Evolutionary conservation across 2,113 vertebrate genomes (phyloP).

Genomic region (Larimichthys crocea): DNA sequence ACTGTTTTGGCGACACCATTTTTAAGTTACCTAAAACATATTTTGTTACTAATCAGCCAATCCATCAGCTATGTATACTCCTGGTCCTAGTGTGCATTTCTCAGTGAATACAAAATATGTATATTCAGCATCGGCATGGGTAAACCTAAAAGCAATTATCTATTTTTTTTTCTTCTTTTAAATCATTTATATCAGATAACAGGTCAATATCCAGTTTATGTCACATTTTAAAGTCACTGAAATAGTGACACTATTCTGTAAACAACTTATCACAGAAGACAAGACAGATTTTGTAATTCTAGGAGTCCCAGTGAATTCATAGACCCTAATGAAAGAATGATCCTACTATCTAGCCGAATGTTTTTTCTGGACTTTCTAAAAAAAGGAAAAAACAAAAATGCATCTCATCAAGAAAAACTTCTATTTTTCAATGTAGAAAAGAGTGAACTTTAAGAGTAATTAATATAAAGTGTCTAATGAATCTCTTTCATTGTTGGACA

Average conservation of each 20-base stretch:
- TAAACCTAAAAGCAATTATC: neutral
- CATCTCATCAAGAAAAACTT: neutral
- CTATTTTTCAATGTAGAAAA: too few species aligned
- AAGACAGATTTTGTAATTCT: neutral
- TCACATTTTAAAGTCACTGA: neutral
- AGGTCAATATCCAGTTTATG: neutral
- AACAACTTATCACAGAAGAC: neutral
- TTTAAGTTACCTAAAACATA: neutral
- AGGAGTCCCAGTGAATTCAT: neutral
- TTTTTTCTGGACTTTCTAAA: neutral
- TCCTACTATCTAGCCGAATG: neutral
- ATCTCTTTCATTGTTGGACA: slow-evolving; percentile 12
- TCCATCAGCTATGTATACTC: neutral
- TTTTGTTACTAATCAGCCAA: neutral
- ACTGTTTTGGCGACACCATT: neutral
- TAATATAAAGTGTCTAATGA: slow-evolving; percentile 33
- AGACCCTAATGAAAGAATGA: neutral
- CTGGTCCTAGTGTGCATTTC: neutral
- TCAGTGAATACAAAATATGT: neutral
- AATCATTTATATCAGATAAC: neutral
- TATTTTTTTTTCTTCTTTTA: neutral
- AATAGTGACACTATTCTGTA: neutral
- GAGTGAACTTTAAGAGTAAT: slow-evolving; percentile 2
- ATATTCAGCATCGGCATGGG: neutral
- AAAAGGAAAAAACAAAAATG: neutral